Evolutionary conservation across 2,888 invertebrate species (phyloP).

Genomic region (Eupithecia exiguata): DNA sequence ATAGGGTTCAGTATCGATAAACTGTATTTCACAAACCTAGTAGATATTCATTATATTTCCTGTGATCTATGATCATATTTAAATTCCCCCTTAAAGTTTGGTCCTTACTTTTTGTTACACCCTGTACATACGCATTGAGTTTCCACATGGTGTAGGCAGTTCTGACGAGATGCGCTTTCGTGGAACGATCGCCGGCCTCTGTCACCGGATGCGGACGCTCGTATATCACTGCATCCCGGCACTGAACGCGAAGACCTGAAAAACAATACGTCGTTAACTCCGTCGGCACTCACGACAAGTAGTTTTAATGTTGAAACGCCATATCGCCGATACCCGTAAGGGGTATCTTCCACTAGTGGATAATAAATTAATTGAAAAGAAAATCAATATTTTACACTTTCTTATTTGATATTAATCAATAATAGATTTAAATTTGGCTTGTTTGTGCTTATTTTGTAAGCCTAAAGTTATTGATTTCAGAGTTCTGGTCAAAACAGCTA

Average conservation of each 20-base stretch:
- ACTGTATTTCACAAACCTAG: too few species aligned
- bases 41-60: too few species aligned
- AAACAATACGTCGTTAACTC: background rate
- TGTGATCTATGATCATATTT: background rate
- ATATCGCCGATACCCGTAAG: too few species aligned
- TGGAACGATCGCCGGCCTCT: conserved; percentile 44
- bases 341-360: too few species aligned
- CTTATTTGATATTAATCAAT: too few species aligned
- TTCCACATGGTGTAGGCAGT: conserved; percentile 56
- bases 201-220: conserved; percentile 46
- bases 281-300: background rate
- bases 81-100: background rate
- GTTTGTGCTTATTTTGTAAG: too few species aligned
- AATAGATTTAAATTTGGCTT: too few species aligned
- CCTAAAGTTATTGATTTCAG: too few species aligned
- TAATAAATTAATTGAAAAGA: too few species aligned
- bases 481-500: too few species aligned
- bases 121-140: conserved; percentile 52
- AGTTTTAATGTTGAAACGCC: background rate
- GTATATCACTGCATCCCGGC: conserved; percentile 57
- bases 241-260: conserved; percentile 55
- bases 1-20: too few species aligned
- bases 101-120: background rate
- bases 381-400: too few species aligned
- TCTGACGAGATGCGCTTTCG: conserved; percentile 49